phyloP scores from a whole-genome alignment of 2,888 invertebrate genomes.

The Apantesis nais region DNA sequence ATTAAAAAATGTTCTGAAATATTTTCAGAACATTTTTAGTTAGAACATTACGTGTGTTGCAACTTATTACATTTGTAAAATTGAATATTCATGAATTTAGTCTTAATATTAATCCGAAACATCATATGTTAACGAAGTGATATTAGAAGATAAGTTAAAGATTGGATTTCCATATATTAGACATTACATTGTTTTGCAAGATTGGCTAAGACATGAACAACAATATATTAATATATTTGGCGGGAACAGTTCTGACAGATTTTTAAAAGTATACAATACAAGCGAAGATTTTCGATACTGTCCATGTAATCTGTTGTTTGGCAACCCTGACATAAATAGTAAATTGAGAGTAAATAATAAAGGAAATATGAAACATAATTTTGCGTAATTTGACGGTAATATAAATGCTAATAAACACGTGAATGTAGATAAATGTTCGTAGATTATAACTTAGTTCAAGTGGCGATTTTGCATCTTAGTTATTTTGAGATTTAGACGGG shows the following conservation, averaged over 20 bases:
- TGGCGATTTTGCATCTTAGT: conserved; percentile 43
- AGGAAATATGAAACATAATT: neutral
- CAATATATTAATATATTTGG: neutral
- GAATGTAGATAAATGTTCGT: conserved; percentile 4
- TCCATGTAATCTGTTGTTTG: neutral
- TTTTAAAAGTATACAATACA: too few relatives aligned
- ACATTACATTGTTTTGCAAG: neutral
- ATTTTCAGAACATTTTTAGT: too few relatives aligned
- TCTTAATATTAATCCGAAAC: neutral
- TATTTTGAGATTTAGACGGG: conserved; percentile 66
- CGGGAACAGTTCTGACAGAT: neutral
- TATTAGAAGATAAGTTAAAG: neutral
- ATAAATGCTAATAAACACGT: neutral
- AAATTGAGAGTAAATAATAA: conserved; percentile 1
- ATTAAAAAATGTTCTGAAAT: neutral
- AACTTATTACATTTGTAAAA: neutral
- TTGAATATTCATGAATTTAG: neutral
- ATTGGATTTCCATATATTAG: neutral
- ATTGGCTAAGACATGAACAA: neutral
- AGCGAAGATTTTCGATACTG: neutral
- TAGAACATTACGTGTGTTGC: neutral
- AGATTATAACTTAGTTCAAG: conserved; percentile 31
- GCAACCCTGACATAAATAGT: neutral
- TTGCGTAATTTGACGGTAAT: neutral
- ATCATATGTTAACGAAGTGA: neutral